Base-by-base conservation (phyloP, 2,888 invertebrate species). In the Coenonympha arcania region DNA sequence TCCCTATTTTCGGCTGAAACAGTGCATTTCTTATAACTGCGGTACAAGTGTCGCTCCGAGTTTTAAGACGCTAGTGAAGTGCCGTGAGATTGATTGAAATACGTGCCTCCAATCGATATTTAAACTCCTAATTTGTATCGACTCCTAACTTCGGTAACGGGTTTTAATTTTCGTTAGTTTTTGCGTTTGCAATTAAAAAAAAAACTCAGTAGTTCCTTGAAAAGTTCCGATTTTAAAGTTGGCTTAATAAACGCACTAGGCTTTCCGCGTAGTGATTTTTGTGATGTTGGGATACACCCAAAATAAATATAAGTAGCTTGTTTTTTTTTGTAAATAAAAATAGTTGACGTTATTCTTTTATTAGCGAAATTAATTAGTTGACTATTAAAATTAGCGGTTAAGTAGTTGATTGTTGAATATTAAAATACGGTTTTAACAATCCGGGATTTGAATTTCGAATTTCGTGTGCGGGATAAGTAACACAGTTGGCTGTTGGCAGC, bases 61-160 rank as follows among this genome's bases (percentile, higher is more conserved):
- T 68, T 67, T 62, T 62, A 68, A 71, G 71, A 68, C 72, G 69
- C 63, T 59, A 65, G 74, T 72, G 70, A 65, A 75, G 79, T 79
- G 79, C 70, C 70, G 75, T 78, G 78, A 63, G 61, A 70, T 70
- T 71, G 73, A 74, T 71, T 72, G 62, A 58, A 66, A 69, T 73
- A 69, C 74, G 76, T 80, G 77, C 73, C 74, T 68, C 54, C 61
- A 61, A 66, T 65, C 65, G 60, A 63, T 68, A 66, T 39, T 39
- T 39, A 24, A 39, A 39, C 22, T 24, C 24, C 24, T 61, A 66
- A 69, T 67, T 63, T 62, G 57, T 24, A 20, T 46, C 39, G 24
- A 18, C 6, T 19, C 41, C 24, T 4, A 26, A 52, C 44, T 55
- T 56, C 46, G 48, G 39, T 15, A 13, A 6, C 22, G 6, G 6